phyloP scores from a whole-genome alignment of 2,888 invertebrate genomes.

The Nebria salina region DNA sequence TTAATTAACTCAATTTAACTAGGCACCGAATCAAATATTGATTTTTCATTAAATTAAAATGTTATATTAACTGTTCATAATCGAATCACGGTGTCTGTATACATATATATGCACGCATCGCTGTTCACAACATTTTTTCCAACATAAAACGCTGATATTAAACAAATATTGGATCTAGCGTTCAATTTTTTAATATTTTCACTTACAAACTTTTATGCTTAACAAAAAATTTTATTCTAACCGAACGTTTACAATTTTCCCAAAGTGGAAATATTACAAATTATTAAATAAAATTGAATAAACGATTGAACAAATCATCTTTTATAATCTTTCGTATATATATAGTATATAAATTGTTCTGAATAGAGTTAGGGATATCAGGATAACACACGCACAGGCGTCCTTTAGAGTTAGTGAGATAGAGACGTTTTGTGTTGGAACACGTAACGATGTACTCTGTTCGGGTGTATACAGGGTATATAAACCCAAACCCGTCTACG shows the following conservation, averaged over 20 bases:
- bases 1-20: neutral
- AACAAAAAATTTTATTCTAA: too few species aligned
- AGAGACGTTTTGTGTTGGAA: neutral
- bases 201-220: too few species aligned
- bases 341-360: neutral
- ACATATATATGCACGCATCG: neutral
- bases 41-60: neutral
- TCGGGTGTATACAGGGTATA: slow-evolving; percentile 5
- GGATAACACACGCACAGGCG: neutral
- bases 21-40: neutral
- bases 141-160: too few species aligned
- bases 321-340: neutral
- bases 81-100: neutral
- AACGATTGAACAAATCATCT: too few species aligned
- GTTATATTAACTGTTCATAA: neutral
- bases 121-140: too few species aligned
- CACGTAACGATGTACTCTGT: neutral
- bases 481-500: slow-evolving; percentile 7
- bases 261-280: too few species aligned
- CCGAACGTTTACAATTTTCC: too few species aligned
- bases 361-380: neutral
- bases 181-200: too few species aligned
- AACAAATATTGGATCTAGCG: too few species aligned
- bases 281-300: too few species aligned
- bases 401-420: neutral